Percentiles rank a stretch among this genome's conserved stretches.
Evolutionary conservation across 92 coral and sea anemone species (phyloP).

Genomic region (Ricordea florida): DNA sequence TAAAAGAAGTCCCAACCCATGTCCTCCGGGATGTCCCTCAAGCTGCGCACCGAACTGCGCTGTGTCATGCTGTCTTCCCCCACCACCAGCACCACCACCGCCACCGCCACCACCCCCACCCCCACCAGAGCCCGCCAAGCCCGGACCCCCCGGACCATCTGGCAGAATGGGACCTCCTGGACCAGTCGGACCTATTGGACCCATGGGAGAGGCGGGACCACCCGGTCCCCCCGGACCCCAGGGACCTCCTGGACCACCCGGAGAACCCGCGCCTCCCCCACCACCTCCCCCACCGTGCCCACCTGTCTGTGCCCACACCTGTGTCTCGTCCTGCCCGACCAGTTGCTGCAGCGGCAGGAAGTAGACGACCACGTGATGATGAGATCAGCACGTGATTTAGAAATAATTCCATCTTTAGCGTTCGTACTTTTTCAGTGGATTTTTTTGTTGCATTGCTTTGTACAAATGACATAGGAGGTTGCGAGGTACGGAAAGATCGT

Average conservation of each 20-base stretch:
- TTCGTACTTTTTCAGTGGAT: constrained; percentile 69
- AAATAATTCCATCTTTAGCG: constrained; percentile 45
- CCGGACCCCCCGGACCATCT: constrained; percentile 99
- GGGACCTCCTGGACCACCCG: constrained; percentile 99
- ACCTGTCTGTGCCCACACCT: constrained; percentile 99
- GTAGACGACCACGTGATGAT: constrained; percentile 72
- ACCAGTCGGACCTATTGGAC: constrained; percentile 99
- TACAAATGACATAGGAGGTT: constrained; percentile 61
- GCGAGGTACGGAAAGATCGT: constrained; percentile 41
- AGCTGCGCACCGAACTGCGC: constrained; percentile 95
- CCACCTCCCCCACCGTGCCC: constrained; percentile 99
- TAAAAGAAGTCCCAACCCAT: constrained; percentile 97
- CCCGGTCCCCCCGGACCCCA: constrained; percentile 97
- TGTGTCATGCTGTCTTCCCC: constrained; percentile 97
- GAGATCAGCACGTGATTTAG: constrained; percentile 34
- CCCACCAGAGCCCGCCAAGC: constrained; percentile 99
- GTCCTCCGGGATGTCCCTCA: constrained; percentile 98
- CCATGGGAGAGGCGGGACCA: constrained; percentile 99
- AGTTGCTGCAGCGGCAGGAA: constrained; percentile 92
- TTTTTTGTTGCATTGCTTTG: constrained; percentile 76
- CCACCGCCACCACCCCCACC: constrained; percentile 99
- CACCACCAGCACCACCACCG: constrained; percentile 99
- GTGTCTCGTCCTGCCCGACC: constrained; percentile 90
- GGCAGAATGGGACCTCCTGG: constrained; percentile 99
- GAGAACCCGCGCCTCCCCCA: constrained; percentile 99